Conservation (phyloP, 2,797 vertebrate species). For the Notolabrus celidotus region DNA sequence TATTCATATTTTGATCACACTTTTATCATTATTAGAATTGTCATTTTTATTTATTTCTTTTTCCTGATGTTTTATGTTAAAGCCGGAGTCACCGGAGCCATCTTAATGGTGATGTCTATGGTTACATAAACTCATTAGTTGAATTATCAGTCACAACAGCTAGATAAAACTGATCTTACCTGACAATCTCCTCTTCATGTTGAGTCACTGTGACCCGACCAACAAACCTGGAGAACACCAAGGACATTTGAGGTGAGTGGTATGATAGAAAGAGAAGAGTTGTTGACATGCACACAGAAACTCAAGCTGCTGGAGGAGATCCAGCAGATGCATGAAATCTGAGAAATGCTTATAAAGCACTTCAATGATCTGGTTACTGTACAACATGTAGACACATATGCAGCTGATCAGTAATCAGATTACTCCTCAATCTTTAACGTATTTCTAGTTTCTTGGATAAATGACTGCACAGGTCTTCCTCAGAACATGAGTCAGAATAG, state of each 20-base stretch:
- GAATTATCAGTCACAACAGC: not conserved
- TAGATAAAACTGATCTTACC: slow-evolving; percentile 83
- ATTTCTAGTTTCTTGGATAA: not conserved
- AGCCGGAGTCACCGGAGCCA: no score
- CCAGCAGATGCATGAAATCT: not conserved
- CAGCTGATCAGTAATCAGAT: no score
- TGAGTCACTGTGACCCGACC: slow-evolving; percentile 93
- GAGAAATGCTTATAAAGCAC: not conserved
- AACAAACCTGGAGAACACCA: slow-evolving; percentile 88
- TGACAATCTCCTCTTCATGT: slow-evolving; percentile 93
- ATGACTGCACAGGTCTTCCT: not conserved
- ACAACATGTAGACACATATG: not conserved
- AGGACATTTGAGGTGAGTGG: slow-evolving; percentile 21
- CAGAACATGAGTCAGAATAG: no score
- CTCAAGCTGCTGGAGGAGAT: not conserved
- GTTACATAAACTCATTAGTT: not conserved
- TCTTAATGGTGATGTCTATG: no score
- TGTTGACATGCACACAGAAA: not conserved
- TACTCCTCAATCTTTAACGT: not conserved
- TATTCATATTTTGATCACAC: no score
- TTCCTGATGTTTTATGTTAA: no score
- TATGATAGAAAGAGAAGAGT: not conserved
- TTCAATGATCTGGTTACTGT: slow-evolving; percentile 1
- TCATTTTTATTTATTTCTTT: no score
- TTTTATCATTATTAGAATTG: no score